Percentiles rank a stretch among this genome's conserved stretches.
phyloP scores from a whole-genome alignment of 2,888 invertebrate species.

The Drosophila aldrichi region DNA sequence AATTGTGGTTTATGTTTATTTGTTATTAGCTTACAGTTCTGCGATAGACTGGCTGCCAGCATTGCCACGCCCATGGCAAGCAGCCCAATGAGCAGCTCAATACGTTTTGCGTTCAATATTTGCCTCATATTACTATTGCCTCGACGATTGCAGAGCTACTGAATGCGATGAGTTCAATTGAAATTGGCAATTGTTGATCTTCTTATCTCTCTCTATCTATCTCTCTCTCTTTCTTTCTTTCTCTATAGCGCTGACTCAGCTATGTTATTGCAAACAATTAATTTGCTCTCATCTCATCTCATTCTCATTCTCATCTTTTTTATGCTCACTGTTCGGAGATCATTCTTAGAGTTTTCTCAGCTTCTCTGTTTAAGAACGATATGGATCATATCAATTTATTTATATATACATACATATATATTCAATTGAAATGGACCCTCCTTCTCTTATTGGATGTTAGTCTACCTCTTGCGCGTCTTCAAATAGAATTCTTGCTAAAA shows the following conservation, averaged over 20 bases:
- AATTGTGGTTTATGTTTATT: neutral
- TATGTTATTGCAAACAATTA: neutral
- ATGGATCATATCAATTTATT: too few relatives aligned
- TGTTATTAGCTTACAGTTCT: neutral
- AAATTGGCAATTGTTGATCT: neutral
- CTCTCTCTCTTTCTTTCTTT: neutral
- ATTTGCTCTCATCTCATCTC: too few relatives aligned
- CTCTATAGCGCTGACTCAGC: too few relatives aligned
- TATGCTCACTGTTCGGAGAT: too few relatives aligned
- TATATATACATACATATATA: too few relatives aligned
- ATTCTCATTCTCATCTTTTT: too few relatives aligned
- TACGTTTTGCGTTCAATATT: slow-evolving; percentile 1
- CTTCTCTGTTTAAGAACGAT: neutral
- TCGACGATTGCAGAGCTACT: slow-evolving; percentile 12
- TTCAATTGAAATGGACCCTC: too few relatives aligned
- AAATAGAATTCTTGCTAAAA: neutral
- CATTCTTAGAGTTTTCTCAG: too few relatives aligned
- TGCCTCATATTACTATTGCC: slow-evolving; percentile 19
- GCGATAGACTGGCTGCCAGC: fast-evolving
- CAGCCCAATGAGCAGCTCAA: slow-evolving; percentile 15
- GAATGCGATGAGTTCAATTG: neutral
- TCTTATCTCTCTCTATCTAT: neutral
- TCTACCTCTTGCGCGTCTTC: neutral
- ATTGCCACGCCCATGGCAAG: slow-evolving; percentile 9
- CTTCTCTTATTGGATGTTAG: too few relatives aligned